Evolutionary conservation across 2,797 vertebrate species (phyloP), one percentile per base, ranked within the genome.

Genomic region (Synanceia verrucosa): DNA sequence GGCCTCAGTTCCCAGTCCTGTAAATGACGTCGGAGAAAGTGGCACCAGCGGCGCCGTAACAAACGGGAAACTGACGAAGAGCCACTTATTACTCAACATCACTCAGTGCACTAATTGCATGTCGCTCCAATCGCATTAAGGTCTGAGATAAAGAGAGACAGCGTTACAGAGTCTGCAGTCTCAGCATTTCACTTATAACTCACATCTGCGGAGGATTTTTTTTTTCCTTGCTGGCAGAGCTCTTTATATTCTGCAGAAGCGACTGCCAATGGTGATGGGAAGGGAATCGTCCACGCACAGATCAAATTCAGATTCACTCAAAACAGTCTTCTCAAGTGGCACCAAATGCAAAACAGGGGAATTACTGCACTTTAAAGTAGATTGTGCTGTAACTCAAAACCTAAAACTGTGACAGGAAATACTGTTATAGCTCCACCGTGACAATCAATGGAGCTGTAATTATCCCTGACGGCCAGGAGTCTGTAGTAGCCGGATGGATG

Each of bases 1-100:
- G 59, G 61, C 41, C 50, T 29, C 57, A 28, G 72, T 67, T 81
- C 44, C 58, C 68, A 67, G 68, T 85, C 78, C 82, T 19, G 87
- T 89, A 93, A 91, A 77, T 89, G 89, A 90, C 61, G 89, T 88
- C 83, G 84, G 73, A 73, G 65, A 73, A 69, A 62, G 86, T 85
- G 83, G 87, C 74, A 87, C 71, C 56, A 63, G n/a, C 19, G 7
- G 28, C 47, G 62, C 64, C 7, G 36, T 69, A 71, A 78, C 18
- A 73, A 43, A 56, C 58, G 47, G 82, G 80, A 89, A 91, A 61
- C 75, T 31, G 44, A 78, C 58, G 9, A 39, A 47, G 60, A 57
- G 60, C 43, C 77, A 78, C 73, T 73, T 82, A 80, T 72, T 76
- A 21, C 65, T 72, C 51, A 36, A 6, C 12, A 6, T 61, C 63